Base-by-base conservation (phyloP, 2,888 invertebrate genomes). In the Plebejus argus region DNA sequence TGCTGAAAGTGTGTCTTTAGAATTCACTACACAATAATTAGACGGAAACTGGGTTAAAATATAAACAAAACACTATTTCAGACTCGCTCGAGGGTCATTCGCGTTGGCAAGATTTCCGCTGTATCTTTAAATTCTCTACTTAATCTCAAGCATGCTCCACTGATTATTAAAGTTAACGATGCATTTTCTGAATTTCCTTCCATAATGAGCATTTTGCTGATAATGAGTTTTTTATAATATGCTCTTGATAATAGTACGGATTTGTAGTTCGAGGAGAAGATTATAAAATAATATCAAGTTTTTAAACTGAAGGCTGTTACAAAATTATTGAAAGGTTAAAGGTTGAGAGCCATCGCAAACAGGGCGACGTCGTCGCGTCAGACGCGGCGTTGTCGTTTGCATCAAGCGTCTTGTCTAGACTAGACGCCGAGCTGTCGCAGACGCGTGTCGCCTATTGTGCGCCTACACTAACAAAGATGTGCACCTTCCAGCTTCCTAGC, bases 81-180 rank as follows among this genome's bases (percentile, higher is more conserved):
- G 56, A 70, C 70, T 35, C 56, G 35, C 53, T 70, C 15, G 82
- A 89, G 88, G 85, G 84, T 84, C 90, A 87, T 91, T 83, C 78
- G 85, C 87, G 84, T 91, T 93, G 93, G 93, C 93, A 93, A 91
- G 91, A 89, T 90, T 89, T 85, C 85, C 84, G 88, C 88, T 91
- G 91, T 93, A 89, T 93, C 92, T 93, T 92, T 90, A 90, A 91
- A 91, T 90, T 89, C 86, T 86, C 86, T 85, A 89, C 89, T 91
- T 89, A 87, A 91, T 90, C 86, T 86, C 84, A 82, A 88, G 89
- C 85, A 86, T 85, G 84, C 86, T 89, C 87, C 78, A 87, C 89
- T 87, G 89, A 91, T 91, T 91, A 91, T 91, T 92, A 90, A 90
- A 88, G 85, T 86, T 91, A 91, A 92, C 90, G 76, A 77, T 77